Evolutionary conservation across 2,888 invertebrate species (phyloP).

Genomic region (Mythimna ferrago): DNA sequence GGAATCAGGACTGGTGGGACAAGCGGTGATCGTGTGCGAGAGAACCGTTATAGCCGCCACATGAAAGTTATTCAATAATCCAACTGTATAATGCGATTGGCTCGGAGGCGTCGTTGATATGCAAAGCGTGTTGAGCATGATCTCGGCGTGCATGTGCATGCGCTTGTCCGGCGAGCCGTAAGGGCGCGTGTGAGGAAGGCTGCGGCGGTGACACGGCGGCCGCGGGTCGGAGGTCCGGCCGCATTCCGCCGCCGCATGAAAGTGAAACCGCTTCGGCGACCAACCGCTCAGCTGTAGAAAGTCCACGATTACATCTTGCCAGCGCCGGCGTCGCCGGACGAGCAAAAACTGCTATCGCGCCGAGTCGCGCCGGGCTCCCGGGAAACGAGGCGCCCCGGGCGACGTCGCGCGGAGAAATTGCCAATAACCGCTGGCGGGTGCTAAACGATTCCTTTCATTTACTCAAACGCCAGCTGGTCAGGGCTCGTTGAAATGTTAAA

Average conservation of each 20-base stretch:
- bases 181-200: slow-evolving; percentile 66
- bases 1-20: slow-evolving; percentile 58
- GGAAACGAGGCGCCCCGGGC: slow-evolving; percentile 85
- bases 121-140: slow-evolving; percentile 69
- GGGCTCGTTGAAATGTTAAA: slow-evolving; percentile 73
- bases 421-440: slow-evolving; percentile 77
- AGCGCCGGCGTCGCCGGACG: slow-evolving; percentile 80
- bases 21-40: slow-evolving; percentile 57
- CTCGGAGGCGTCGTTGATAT: slow-evolving; percentile 71
- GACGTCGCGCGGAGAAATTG: slow-evolving; percentile 80
- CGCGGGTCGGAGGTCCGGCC: slow-evolving; percentile 89
- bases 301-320: slow-evolving; percentile 88
- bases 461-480: slow-evolving; percentile 70
- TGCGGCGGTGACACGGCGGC: slow-evolving; percentile 74
- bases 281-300: slow-evolving; percentile 88
- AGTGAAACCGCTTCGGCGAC: slow-evolving; percentile 87
- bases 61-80: slow-evolving; percentile 72
- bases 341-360: slow-evolving; percentile 87
- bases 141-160: slow-evolving; percentile 58
- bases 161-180: slow-evolving; percentile 47
- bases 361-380: slow-evolving; percentile 79
- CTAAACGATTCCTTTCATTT: slow-evolving; percentile 82
- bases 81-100: slow-evolving; percentile 60
- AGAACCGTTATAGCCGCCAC: slow-evolving; percentile 71
- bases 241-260: slow-evolving; percentile 89